A percentile compares a stretch with the other conserved stretches of the same genome.
Evolutionary conservation across 2,888 invertebrate genomes (phyloP).

Genomic region (Clostera curtula): DNA sequence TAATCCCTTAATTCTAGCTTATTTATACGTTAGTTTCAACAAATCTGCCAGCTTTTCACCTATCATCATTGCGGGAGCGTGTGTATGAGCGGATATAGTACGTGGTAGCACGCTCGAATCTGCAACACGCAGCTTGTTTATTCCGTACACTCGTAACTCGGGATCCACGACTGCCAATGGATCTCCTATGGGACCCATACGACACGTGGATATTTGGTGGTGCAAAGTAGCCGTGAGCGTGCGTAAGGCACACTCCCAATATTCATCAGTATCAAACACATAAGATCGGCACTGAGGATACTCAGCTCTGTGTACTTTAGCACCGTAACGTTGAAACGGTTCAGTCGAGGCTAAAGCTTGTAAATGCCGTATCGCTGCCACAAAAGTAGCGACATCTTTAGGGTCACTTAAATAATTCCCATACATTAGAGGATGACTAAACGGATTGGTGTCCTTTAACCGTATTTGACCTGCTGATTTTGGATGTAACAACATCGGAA

Average conservation of each 20-base stretch:
- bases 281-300: constrained; percentile 68
- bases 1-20: constrained; percentile 1
- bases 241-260: constrained; percentile 81
- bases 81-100: constrained; percentile 79
- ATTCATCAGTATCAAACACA: constrained; percentile 75
- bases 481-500: constrained; percentile 83
- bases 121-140: constrained; percentile 76
- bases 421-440: constrained; percentile 84
- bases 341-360: constrained; percentile 74
- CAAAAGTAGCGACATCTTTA: constrained; percentile 73
- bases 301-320: constrained; percentile 64
- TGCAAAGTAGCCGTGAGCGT: constrained; percentile 77
- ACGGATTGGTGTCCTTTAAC: constrained; percentile 82
- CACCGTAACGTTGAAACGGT: constrained; percentile 75
- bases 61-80: constrained; percentile 81
- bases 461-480: constrained; percentile 81
- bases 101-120: constrained; percentile 81
- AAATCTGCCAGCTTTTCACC: constrained; percentile 83
- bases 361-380: constrained; percentile 77
- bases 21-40: constrained; percentile 67
- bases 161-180: constrained; percentile 78
- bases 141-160: constrained; percentile 76
- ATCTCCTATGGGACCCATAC: constrained; percentile 80
- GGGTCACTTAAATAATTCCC: constrained; percentile 85
- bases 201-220: constrained; percentile 80